Evolutionary conservation across 2,113 vertebrate genomes (phyloP).

Genomic region (Malurus alboscapulatus): DNA sequence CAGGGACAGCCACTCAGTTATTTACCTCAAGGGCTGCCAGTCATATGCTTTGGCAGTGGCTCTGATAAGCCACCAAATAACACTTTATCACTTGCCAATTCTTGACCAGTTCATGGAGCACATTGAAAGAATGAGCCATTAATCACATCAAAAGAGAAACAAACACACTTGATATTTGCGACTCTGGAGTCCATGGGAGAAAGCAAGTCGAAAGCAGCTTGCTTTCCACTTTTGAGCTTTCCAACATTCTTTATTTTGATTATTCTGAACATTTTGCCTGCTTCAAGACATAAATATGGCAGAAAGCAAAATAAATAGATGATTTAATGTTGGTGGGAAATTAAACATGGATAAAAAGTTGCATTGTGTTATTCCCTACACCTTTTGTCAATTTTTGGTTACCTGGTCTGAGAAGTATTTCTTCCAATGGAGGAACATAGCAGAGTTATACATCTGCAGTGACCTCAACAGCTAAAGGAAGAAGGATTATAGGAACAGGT

Average conservation of each 20-base stretch:
- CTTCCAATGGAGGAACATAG: neutral
- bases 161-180: rapidly evolving
- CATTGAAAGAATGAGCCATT: neutral
- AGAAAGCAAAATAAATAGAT: neutral
- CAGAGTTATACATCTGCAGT: neutral
- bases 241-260: neutral
- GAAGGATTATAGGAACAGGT: neutral
- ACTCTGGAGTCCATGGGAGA: neutral
- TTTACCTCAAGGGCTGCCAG: neutral
- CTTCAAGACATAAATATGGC: neutral
- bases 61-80: neutral
- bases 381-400: neutral
- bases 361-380: neutral
- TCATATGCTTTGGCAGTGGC: neutral
- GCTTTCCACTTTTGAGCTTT: neutral
- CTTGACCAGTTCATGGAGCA: neutral
- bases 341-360: neutral
- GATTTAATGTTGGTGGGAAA: neutral
- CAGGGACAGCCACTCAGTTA: neutral
- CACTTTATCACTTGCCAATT: neutral
- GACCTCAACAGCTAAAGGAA: neutral
- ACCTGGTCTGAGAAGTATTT: neutral
- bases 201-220: neutral
- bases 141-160: neutral
- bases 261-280: neutral